These are phyloP conservation scores for Diplazon laetatorius DNA, from an alignment of 2,888 invertebrate species.

Conservation along the genomic window DNA sequence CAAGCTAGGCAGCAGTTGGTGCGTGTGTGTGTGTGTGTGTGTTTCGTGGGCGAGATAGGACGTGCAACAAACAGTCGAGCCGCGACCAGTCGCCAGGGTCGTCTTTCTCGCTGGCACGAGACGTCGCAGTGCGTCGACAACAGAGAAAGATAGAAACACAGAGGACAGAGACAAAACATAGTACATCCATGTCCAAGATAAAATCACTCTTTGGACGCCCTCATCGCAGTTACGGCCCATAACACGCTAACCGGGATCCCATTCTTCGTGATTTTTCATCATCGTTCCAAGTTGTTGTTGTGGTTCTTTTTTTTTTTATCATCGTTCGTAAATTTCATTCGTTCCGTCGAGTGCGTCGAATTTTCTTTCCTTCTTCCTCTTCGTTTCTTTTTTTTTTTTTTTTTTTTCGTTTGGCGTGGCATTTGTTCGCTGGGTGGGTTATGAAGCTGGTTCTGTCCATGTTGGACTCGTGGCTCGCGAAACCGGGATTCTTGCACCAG, in stretches of 20 bases:
- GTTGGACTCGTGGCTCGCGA: conserved; percentile 50
- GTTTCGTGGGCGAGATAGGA: no score
- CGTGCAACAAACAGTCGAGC: conserved; percentile 74
- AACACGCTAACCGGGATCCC: neutral
- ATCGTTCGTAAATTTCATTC: no score
- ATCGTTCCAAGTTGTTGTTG: no score
- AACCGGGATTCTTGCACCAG: conserved; percentile 45
- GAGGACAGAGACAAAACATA: conserved; percentile 15
- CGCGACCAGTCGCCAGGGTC: conserved; percentile 70
- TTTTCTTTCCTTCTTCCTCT: no score
- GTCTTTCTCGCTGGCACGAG: conserved; percentile 70
- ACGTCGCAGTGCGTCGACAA: conserved; percentile 55
- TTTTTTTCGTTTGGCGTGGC: conserved; percentile 17
- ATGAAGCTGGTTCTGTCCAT: conserved; percentile 52
- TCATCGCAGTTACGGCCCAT: conserved; percentile 37
- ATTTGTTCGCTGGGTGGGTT: conserved; percentile 31
- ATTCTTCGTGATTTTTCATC: no score
- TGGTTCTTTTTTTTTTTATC: no score
- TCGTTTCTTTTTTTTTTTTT: no score
- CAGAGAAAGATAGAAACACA: conserved; percentile 23
- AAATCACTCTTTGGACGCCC: neutral
- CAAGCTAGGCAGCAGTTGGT: conserved; percentile 64
- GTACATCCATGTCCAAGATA: no score
- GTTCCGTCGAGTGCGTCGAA: no score
- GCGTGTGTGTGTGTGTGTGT: no score